A percentile compares a stretch with the other conserved stretches of the same genome.
phyloP scores from a whole-genome alignment of 92 coral and sea anemone genomes.

The Phenganax stokvisi region DNA sequence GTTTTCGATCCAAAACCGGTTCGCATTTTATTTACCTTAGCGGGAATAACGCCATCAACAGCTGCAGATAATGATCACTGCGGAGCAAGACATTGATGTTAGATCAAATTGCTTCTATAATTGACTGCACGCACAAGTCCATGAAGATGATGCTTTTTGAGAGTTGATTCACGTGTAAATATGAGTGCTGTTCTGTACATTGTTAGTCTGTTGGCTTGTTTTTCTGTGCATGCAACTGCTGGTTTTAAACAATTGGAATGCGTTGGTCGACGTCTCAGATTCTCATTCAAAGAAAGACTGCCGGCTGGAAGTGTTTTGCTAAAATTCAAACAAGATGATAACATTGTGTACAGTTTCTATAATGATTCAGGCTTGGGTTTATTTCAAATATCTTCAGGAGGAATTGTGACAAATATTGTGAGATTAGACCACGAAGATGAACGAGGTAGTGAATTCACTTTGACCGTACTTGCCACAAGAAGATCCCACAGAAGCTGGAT shows the following conservation, averaged over 20 bases:
- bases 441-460: slow-evolving; percentile 68
- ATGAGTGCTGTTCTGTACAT: background rate
- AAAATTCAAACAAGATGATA: slow-evolving; percentile 48
- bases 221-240: background rate
- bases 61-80: slow-evolving; percentile 22
- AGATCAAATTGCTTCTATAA: slow-evolving; percentile 14
- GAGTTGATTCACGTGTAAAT: background rate
- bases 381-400: slow-evolving; percentile 75
- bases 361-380: slow-evolving; percentile 56
- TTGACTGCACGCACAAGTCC: slow-evolving; percentile 2
- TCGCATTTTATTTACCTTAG: slow-evolving; percentile 9
- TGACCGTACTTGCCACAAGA: slow-evolving; percentile 58
- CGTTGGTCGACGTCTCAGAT: slow-evolving; percentile 30
- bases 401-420: slow-evolving; percentile 65
- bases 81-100: background rate
- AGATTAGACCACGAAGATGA: slow-evolving; percentile 81
- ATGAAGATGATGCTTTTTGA: background rate
- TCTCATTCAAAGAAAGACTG: slow-evolving; percentile 65
- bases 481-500: slow-evolving; percentile 39
- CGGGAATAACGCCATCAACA: background rate
- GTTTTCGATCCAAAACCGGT: slow-evolving; percentile 12
- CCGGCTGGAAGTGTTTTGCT: slow-evolving; percentile 63
- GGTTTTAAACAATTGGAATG: slow-evolving; percentile 3
- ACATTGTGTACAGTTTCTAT: slow-evolving; percentile 55
- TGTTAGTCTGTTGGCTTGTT: background rate